Conservation (phyloP, 2,888 invertebrate species). For the Spisula solida region DNA sequence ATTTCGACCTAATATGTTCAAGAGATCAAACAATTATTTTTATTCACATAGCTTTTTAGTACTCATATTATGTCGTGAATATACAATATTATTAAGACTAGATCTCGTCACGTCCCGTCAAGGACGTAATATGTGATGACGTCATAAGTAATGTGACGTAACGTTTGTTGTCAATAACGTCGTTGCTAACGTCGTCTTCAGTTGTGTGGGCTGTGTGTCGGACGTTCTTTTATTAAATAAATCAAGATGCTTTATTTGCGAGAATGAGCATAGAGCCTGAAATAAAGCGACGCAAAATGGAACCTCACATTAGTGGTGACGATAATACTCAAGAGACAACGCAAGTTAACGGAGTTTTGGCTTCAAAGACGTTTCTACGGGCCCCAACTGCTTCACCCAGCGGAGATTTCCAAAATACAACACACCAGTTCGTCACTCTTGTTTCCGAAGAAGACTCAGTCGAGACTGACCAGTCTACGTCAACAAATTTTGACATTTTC, state of each 20-base stretch:
- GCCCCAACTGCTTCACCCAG: constrained; percentile 77
- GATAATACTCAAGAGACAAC: constrained; percentile 74
- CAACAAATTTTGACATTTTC: constrained; percentile 67
- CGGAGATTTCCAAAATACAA: constrained; percentile 72
- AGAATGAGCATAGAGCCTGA: constrained; percentile 75
- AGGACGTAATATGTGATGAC: not conserved
- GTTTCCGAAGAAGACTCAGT: constrained; percentile 60
- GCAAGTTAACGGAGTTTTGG: constrained; percentile 57
- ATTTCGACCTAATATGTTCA: no score
- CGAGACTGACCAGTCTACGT: not conserved
- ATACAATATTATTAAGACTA: no score
- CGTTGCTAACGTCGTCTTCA: constrained; percentile 8
- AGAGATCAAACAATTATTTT: no score
- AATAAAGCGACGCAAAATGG: constrained; percentile 81
- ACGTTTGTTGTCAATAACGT: not conserved
- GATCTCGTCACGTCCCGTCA: not conserved
- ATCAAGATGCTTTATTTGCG: not conserved
- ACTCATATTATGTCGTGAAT: no score
- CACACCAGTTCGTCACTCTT: constrained; percentile 77
- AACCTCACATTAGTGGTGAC: constrained; percentile 82
- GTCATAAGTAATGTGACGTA: not conserved
- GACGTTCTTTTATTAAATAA: not conserved
- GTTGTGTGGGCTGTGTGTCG: not conserved
- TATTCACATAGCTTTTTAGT: no score
- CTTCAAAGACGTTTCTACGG: constrained; percentile 72